phyloP scores from a whole-genome alignment of 2,888 invertebrate genomes.

The Drosophila tripunctata region DNA sequence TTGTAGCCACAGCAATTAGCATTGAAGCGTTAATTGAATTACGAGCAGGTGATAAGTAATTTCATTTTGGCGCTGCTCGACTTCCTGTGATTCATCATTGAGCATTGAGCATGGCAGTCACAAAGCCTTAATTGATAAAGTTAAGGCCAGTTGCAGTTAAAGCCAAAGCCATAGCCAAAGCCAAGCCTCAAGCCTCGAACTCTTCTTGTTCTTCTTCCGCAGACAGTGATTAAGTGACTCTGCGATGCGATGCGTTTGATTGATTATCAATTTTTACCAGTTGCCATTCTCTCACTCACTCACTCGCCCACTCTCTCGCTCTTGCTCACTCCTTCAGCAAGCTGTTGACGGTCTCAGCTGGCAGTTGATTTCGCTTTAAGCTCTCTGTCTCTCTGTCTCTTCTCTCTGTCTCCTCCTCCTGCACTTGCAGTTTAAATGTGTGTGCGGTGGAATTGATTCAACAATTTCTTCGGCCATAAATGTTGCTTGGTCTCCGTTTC shows the following conservation, averaged over 20 bases:
- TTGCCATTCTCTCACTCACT: constrained; percentile 9
- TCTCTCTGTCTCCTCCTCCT: no score
- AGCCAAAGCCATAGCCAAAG: constrained; percentile 8
- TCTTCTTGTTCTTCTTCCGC: constrained; percentile 32
- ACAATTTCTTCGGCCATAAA: constrained; percentile 54
- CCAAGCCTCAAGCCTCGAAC: neutral
- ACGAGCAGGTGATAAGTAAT: constrained; percentile 48
- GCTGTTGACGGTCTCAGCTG: constrained; percentile 15
- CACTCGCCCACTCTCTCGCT: neutral
- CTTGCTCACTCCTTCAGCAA: neutral
- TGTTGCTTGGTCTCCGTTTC: constrained; percentile 60
- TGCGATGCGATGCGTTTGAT: constrained; percentile 61
- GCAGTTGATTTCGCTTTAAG: constrained; percentile 21
- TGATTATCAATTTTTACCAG: constrained; percentile 74
- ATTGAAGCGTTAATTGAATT: constrained; percentile 66
- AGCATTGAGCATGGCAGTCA: constrained; percentile 31
- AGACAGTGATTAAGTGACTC: constrained; percentile 76
- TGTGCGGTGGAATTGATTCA: constrained; percentile 59
- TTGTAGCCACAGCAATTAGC: constrained; percentile 26
- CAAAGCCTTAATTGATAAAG: constrained; percentile 69
- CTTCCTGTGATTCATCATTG: constrained; percentile 68
- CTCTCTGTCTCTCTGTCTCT: constrained; percentile 21
- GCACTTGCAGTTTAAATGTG: constrained; percentile 53
- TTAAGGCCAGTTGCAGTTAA: constrained; percentile 37
- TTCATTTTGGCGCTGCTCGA: constrained; percentile 27